These are phyloP conservation scores for Philaethria dido DNA, from an alignment of 2,888 invertebrate species.

Conservation along the genomic window DNA sequence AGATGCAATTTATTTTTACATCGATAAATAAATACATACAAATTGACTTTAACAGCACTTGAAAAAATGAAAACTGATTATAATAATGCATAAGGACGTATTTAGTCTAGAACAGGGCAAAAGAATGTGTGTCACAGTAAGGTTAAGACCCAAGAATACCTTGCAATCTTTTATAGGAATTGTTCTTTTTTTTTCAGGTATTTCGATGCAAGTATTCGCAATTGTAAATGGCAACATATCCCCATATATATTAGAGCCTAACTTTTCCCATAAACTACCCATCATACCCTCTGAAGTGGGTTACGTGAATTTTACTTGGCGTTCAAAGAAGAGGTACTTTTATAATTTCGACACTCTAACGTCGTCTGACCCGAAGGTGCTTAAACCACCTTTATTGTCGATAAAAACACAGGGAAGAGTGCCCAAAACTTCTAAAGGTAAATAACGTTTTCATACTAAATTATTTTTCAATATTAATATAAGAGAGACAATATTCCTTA, in stretches of 20 bases:
- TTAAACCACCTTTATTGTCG: slow-evolving; percentile 94
- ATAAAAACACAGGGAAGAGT: slow-evolving; percentile 93
- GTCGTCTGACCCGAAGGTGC: slow-evolving; percentile 92
- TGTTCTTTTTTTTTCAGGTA: slow-evolving; percentile 84
- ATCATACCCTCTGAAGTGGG: slow-evolving; percentile 96
- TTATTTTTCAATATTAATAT: too few species aligned
- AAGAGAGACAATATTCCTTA: too few species aligned
- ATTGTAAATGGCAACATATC: slow-evolving; percentile 94
- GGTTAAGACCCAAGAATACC: too few species aligned
- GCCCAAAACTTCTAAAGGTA: slow-evolving; percentile 93
- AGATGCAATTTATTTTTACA: too few species aligned
- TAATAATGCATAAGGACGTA: too few species aligned
- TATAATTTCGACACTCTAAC: slow-evolving; percentile 94
- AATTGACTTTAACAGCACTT: too few species aligned
- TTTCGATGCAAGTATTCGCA: slow-evolving; percentile 94
- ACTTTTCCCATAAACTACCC: slow-evolving; percentile 94
- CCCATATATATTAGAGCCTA: slow-evolving; percentile 94
- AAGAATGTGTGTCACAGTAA: too few species aligned
- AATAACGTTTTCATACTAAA: slow-evolving; percentile 45
- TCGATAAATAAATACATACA: too few species aligned
- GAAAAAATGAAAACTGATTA: too few species aligned
- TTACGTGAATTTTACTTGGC: slow-evolving; percentile 96
- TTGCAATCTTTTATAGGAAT: too few species aligned
- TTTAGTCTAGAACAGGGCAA: too few species aligned
- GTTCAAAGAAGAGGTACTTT: slow-evolving; percentile 91